Percentiles rank a stretch among this genome's conserved stretches.
Evolutionary conservation across 2,797 vertebrate genomes (phyloP).

Genomic region (Gymnodraco acuticeps): DNA sequence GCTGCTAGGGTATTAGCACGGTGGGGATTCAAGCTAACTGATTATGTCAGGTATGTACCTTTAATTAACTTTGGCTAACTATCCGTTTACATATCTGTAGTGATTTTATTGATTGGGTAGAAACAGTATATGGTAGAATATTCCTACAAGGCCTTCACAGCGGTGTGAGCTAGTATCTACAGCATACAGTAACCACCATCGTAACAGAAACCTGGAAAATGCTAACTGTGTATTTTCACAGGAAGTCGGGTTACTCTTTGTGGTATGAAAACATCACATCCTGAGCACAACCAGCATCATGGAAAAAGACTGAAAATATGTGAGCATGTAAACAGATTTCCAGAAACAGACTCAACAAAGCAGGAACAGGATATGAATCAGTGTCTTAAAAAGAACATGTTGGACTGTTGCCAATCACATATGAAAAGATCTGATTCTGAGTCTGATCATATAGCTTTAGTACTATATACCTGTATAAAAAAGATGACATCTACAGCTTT

Average conservation of each 20-base stretch:
- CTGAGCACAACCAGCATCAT: too few relatives aligned
- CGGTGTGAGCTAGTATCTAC: neutral
- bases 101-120: neutral
- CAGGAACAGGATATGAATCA: conserved; percentile 28
- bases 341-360: neutral
- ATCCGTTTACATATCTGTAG: too few relatives aligned
- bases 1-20: neutral
- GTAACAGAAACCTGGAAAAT: neutral
- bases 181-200: neutral
- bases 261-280: neutral
- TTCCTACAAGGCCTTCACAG: neutral
- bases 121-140: neutral
- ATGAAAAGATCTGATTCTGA: too few relatives aligned
- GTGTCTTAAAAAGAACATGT: neutral
- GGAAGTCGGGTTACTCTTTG: neutral
- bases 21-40: neutral
- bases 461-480: neutral
- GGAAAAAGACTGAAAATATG: neutral
- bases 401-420: neutral
- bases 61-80: too few relatives aligned
- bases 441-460: neutral
- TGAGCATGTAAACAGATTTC: neutral
- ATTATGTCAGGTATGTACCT: neutral
- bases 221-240: neutral
- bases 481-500: neutral